These are phyloP conservation scores for Merops nubicus DNA, from an alignment of 2,113 vertebrate species.

Conservation along the genomic window DNA sequence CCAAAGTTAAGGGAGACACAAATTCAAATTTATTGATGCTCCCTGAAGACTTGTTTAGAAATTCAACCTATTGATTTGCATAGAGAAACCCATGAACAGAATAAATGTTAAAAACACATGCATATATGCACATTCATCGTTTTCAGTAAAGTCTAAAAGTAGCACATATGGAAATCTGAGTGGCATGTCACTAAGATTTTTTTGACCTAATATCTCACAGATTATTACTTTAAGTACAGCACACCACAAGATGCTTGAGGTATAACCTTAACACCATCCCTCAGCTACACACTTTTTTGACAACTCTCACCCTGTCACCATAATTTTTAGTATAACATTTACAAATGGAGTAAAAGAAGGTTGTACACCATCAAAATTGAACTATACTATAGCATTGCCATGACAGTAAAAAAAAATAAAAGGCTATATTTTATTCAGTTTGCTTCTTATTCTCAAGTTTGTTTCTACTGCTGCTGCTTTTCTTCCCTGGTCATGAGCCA, in stretches of 20 bases:
- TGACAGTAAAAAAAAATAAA: not conserved
- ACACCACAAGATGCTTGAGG: not conserved
- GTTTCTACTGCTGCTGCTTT: not conserved
- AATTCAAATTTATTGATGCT: not conserved
- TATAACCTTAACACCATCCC: not conserved
- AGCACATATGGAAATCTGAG: not conserved
- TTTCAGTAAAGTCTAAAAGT: not conserved
- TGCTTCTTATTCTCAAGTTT: not conserved
- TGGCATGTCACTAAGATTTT: not conserved
- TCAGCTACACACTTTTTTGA: not conserved
- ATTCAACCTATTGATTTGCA: not conserved
- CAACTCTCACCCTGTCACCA: not conserved
- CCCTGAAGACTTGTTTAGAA: not conserved
- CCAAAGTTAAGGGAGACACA: not conserved
- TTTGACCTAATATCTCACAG: not conserved
- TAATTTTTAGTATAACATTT: not conserved
- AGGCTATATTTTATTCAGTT: not conserved
- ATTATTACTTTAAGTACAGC: not conserved
- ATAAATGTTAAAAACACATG: not conserved
- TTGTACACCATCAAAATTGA: not conserved
- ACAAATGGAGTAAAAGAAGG: not conserved
- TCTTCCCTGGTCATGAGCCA: not conserved
- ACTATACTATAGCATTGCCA: not conserved
- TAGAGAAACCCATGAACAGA: not conserved
- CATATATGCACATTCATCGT: not conserved